Base-by-base conservation (phyloP, 2,797 vertebrate species). In the Leptatherina wallacei region DNA sequence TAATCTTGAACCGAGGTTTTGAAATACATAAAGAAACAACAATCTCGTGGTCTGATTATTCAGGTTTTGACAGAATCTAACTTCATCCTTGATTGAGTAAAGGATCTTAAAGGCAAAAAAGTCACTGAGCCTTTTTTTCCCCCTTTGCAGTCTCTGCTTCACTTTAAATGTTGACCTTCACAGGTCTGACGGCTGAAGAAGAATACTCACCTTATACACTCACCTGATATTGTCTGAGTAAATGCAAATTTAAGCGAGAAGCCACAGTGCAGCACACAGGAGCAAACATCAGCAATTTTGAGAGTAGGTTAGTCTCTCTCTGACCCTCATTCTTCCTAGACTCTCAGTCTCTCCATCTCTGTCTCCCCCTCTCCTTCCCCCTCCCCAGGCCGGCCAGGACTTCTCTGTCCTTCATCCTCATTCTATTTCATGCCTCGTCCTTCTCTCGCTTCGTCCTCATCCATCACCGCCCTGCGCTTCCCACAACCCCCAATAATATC, bases 371-470 rank as follows among this genome's bases (percentile, higher is more conserved):
- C 85, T 73, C 86, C 73, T 68, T 63, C 83, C 85, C 66, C 75
- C 77, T 75, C 78, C 69, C 72, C 29, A 16, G 38, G 40, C 81
- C 58, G 6, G 52, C 89, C 77, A 75, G 84, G 81, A 87, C 86
- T 90, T 76, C 89, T 87, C 83, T 89, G 89, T 91, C 93, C 90
- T 91, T 94, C 89, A 90, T 91, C 90, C 93, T 93, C 92, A 90
- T 92, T 93, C 92, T 91, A 90, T 93, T 93, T 92, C 91, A 91
- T 92, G 89, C 91, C 90, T 91, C 86, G 90, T 93, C 93, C 90
- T 91, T 90, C 91, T 89, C 82, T 76, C 8, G 75, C 86, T 80
- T 66, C 2, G 64, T 78, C 76, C 89, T 92, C 92, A 93, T 93
- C 92, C 92, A 93, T 93, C 93, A 93, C 81, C 77, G 74, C 56